Evolutionary conservation across 2,113 vertebrate genomes (phyloP), one percentile per base, ranked within the genome.

Genomic region (Leuciscus idus): DNA sequence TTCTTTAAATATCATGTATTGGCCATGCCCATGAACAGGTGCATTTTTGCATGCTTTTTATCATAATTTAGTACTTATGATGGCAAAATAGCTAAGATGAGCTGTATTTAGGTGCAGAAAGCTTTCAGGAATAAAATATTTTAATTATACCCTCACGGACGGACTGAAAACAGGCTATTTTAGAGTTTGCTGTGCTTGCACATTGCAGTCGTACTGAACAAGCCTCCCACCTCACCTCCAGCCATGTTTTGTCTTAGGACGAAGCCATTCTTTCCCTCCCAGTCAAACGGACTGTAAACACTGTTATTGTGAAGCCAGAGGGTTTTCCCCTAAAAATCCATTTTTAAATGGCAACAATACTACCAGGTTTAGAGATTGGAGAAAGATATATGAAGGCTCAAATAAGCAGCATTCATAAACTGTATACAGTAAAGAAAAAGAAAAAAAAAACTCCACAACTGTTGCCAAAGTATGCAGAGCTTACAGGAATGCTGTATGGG

Each of bases 391-490:
- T 88, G 90, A 89, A 92, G 90, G 90, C 93, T 94, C 91, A 94
- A 94, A 92, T 89, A 93, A 95, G 94, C 93, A 91, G 93, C 93
- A 91, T 94, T 93, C 94, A 94, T 95, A 96, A 95, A 95, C 95
- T 96, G 96, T 93, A 96, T 96, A 97, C 96, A 97, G 96, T 97
- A 87, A 86, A 83, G 52, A 83, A 66, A 57, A 0, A 19, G 46
- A 91, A 90, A 82, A 85, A 90, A 84, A 85, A 87, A 84, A 80
- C 94, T 96, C 95, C 94, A 95, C 95, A 95, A 96, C 94, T 94
- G 95, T 95, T 97, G 97, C 97, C 97, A 98, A 97, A 98, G 96
- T 97, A 98, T 97, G 97, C 97, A 96, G 95, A 96, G 96, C 95
- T 95, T 96, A 96, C 96, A 97, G 97, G 98, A 98, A 99, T 99